Conservation (phyloP, 2,797 vertebrate genomes). For the Vespertilio murinus region DNA sequence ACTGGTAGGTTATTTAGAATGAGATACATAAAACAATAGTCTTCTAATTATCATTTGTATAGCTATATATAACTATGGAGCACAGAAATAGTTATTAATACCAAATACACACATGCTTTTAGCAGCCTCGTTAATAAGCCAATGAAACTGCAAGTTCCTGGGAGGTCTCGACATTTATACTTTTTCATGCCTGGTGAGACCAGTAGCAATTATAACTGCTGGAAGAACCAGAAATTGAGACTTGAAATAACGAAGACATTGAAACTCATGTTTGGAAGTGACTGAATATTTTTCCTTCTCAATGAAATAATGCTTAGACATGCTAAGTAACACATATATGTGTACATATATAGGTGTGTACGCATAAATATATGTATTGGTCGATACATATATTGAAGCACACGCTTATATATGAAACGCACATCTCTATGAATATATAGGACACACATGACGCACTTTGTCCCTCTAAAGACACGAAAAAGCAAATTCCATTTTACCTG, state of each 20-base stretch:
- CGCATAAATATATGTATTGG: slow-evolving; percentile 59
- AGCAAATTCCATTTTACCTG: slow-evolving; percentile 88
- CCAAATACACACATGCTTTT: neutral
- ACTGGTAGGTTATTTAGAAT: neutral
- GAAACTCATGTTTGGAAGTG: neutral
- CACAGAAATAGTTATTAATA: neutral
- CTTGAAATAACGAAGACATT: neutral
- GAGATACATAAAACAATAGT: neutral
- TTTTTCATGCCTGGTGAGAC: neutral
- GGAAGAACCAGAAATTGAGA: neutral
- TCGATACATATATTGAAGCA: slow-evolving; percentile 67
- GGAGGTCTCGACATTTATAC: neutral
- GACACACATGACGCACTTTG: slow-evolving; percentile 57
- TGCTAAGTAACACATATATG: slow-evolving; percentile 46
- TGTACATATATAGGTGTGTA: slow-evolving; percentile 21
- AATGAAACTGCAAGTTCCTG: slow-evolving; percentile 22
- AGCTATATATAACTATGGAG: neutral
- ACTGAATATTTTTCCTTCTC: neutral
- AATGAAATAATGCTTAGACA: slow-evolving; percentile 1
- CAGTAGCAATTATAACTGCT: neutral
- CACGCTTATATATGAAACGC: slow-evolving; percentile 40
- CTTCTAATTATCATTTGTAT: neutral
- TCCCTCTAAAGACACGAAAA: slow-evolving; percentile 59
- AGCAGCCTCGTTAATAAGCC: neutral
- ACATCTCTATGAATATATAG: slow-evolving; percentile 32